Evolutionary conservation across 2,888 invertebrate genomes (phyloP).

Genomic region (Fragum whitleyi): DNA sequence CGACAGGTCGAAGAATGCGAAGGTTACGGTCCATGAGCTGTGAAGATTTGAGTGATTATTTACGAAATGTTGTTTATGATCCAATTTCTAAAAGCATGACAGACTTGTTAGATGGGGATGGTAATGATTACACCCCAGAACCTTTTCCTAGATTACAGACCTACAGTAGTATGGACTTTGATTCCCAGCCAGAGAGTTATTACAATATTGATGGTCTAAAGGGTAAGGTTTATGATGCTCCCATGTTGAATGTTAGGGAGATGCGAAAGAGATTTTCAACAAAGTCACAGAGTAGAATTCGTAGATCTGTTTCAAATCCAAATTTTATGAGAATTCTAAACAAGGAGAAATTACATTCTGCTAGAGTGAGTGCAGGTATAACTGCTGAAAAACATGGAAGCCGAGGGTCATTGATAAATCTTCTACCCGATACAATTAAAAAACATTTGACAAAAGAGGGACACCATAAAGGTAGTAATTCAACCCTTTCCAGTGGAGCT

Average conservation of each 20-base stretch:
- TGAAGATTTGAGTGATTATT: constrained; percentile 76
- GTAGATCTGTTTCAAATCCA: constrained; percentile 79
- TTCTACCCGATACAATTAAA: constrained; percentile 64
- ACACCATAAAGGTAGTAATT: constrained; percentile 49
- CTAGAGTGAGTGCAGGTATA: constrained; percentile 60
- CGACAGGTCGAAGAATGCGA: constrained; percentile 26
- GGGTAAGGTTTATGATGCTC: constrained; percentile 70
- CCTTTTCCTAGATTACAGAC: constrained; percentile 76
- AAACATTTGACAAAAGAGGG: constrained; percentile 69
- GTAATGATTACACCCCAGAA: constrained; percentile 61
- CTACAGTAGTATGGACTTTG: constrained; percentile 70
- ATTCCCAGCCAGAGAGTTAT: constrained; percentile 55
- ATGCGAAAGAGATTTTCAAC: constrained; percentile 64
- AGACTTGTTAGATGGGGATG: constrained; percentile 54
- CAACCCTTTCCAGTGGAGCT: constrained; percentile 51
- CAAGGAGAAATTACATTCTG: constrained; percentile 73
- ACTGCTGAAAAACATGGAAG: constrained; percentile 54
- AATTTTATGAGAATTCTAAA: constrained; percentile 77
- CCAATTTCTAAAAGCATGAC: constrained; percentile 56
- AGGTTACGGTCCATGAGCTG: constrained; percentile 75
- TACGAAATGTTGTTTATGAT: constrained; percentile 68
- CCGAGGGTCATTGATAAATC: constrained; percentile 64
- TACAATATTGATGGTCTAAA: constrained; percentile 70
- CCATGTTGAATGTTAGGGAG: constrained; percentile 63
- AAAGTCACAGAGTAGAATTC: constrained; percentile 57